Conservation (phyloP, 2,888 invertebrate genomes). For the Drosophila falleni region DNA sequence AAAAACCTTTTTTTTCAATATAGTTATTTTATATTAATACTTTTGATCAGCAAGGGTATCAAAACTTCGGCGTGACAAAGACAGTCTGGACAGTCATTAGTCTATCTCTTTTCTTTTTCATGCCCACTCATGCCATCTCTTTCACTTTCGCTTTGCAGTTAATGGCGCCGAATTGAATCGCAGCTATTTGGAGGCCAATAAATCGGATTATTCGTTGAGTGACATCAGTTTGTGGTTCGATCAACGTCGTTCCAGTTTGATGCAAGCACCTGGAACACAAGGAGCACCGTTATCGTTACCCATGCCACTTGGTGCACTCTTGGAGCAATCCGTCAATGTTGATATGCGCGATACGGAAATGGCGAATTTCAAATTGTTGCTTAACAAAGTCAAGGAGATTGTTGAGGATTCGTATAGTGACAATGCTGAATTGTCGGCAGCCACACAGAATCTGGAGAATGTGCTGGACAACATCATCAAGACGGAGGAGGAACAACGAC, state of each 20-base stretch:
- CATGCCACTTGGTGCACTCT: constrained; percentile 52
- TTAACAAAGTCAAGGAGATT: constrained; percentile 85
- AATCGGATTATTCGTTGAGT: constrained; percentile 84
- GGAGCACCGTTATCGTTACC: constrained; percentile 25
- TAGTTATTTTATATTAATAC: background rate
- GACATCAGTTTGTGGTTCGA: constrained; percentile 85
- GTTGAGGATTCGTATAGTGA: constrained; percentile 85
- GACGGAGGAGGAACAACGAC: constrained; percentile 81
- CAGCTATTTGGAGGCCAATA: constrained; percentile 85
- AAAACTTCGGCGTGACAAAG: background rate
- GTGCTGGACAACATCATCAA: constrained; percentile 84
- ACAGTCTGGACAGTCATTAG: background rate
- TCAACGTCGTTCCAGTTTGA: constrained; percentile 66
- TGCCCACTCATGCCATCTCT: background rate
- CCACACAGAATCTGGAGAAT: constrained; percentile 84
- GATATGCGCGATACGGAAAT: constrained; percentile 83
- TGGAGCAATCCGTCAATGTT: constrained; percentile 56
- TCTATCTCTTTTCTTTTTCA: background rate
- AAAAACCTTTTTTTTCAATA: background rate
- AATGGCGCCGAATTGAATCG: constrained; percentile 85
- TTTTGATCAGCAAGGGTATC: background rate
- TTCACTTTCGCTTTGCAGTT: constrained; percentile 62
- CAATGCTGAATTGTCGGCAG: constrained; percentile 84
- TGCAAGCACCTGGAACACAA: constrained; percentile 23
- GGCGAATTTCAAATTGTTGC: constrained; percentile 83